Conservation (phyloP, 1,140 invertebrate genomes). For the Ceratina australensis region DNA sequence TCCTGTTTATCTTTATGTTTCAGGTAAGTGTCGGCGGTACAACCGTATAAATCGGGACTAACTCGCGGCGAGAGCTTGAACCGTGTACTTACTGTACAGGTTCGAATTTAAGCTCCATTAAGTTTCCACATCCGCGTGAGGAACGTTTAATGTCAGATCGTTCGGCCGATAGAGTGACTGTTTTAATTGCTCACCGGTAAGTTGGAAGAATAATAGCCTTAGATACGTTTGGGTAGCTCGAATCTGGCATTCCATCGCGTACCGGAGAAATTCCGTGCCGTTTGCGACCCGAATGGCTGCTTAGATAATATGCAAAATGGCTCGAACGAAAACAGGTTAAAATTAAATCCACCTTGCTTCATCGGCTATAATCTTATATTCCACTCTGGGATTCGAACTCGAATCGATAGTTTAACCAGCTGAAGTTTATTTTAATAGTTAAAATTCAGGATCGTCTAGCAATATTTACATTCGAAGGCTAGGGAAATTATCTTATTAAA, state of each 20-base stretch:
- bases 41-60: constrained; percentile 28
- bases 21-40: constrained; percentile 58
- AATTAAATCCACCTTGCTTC: background rate
- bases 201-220: constrained; percentile 40
- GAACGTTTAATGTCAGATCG: constrained; percentile 59
- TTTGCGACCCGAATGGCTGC: background rate
- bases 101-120: constrained; percentile 56
- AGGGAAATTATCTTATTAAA: too few species aligned
- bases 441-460: too few species aligned
- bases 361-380: background rate
- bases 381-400: background rate
- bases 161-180: constrained; percentile 62
- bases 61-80: constrained; percentile 48
- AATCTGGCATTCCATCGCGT: constrained; percentile 25
- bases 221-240: constrained; percentile 5
- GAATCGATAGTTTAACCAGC: background rate
- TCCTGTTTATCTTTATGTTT: constrained; percentile 57
- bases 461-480: too few species aligned
- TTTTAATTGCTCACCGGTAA: constrained; percentile 67
- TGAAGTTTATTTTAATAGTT: too few species aligned
- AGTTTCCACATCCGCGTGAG: constrained; percentile 38
- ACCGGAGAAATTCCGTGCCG: background rate
- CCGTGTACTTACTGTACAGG: constrained; percentile 54
- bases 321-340: background rate
- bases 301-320: constrained; percentile 12